phyloP scores from a whole-genome alignment of 2,113 vertebrate species.

The Ochotona curzoniae region DNA sequence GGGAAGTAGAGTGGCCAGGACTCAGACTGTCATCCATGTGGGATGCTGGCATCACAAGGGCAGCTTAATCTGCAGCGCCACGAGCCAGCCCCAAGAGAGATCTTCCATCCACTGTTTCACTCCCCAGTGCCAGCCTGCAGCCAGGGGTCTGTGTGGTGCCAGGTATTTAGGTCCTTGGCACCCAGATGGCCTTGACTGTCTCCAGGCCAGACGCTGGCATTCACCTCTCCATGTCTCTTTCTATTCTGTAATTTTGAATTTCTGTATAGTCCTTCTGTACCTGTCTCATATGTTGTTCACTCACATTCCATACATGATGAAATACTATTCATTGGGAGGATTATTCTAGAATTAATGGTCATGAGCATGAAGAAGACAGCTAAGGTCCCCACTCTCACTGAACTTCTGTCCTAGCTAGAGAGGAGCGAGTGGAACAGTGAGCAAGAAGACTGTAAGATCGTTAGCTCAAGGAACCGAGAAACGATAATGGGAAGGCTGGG shows the following conservation, averaged over 20 bases:
- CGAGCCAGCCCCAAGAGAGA: no score
- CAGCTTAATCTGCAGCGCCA: no score
- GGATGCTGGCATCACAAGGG: no score
- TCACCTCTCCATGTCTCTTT: not conserved
- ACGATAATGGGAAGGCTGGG: not conserved
- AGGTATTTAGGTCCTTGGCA: no score
- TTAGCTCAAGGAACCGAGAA: not conserved
- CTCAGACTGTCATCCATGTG: no score
- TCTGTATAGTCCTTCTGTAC: not conserved
- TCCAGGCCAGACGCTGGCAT: not conserved
- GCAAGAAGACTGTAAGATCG: not conserved
- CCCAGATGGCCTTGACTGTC: not conserved
- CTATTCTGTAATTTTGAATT: constrained; percentile 43
- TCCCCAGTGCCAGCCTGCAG: no score
- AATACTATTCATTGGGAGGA: not conserved
- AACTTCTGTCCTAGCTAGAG: not conserved
- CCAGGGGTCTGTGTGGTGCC: no score
- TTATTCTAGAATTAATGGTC: rapidly evolving
- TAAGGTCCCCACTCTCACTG: not conserved
- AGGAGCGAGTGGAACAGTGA: not conserved
- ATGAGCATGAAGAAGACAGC: not conserved
- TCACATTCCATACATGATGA: not conserved
- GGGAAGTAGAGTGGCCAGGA: no score
- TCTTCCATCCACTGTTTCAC: no score
- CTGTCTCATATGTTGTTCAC: not conserved